Evolutionary conservation across 1,140 invertebrate genomes (phyloP).

Genomic region (Anastrepha ludens): DNA sequence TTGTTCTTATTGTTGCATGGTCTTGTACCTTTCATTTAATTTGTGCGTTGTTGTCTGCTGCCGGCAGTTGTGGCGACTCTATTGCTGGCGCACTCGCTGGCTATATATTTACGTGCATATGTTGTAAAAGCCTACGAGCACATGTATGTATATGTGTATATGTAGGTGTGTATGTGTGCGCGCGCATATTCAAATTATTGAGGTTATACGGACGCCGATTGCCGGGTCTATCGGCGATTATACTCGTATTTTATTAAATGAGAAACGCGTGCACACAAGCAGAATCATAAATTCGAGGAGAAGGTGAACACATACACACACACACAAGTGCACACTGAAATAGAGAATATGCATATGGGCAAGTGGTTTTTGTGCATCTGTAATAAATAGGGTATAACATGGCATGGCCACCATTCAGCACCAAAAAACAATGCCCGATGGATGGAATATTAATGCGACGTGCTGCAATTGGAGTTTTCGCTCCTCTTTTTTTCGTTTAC

Average conservation of each 20-base stretch:
- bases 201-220: not conserved
- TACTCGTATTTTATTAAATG: not conserved
- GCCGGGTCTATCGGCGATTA: not conserved
- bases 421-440: not conserved
- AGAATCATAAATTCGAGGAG: not conserved
- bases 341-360: not conserved
- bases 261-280: not conserved
- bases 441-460: constrained; percentile 36
- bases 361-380: not conserved
- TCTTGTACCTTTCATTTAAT: constrained; percentile 34
- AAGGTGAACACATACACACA: not conserved
- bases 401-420: not conserved
- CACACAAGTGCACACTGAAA: not conserved
- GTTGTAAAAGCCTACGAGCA: not conserved
- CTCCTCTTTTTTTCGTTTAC: not conserved
- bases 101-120: not conserved
- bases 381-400: constrained; percentile 33
- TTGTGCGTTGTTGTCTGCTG: not conserved
- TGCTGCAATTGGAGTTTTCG: constrained; percentile 41
- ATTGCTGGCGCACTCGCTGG: not conserved
- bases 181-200: not conserved
- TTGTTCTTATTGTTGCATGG: not conserved
- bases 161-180: not conserved
- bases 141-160: not conserved
- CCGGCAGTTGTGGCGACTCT: not conserved